Base-by-base conservation (phyloP, 2,797 vertebrate genomes). In the Microctenopoma stevenorrisi region DNA sequence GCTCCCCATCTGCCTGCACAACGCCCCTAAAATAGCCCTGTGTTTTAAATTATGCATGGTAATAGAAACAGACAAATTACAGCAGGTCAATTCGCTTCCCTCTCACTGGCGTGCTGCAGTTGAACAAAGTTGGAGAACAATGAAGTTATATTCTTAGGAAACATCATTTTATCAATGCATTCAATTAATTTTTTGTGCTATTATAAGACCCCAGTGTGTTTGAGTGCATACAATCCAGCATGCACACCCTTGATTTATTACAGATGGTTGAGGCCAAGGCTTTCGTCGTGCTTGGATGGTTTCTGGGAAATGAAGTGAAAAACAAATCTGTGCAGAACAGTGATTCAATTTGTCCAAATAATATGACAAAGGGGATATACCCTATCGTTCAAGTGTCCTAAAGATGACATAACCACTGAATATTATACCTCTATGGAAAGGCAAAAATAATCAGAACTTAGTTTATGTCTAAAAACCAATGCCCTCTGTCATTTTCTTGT, bases 21-120 rank as follows among this genome's bases (percentile, higher is more conserved):
- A 82, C 78, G 71, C 63, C 79, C 83, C 79, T 70, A 79, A 90
- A 91, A 90, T 90, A 91, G 86, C 80, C 77, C 37, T 0, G 54
- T 47, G 70, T 83, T 85, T 88, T 91, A 86, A 91, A 91, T 91
- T 90, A 91, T 91, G 77, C 86, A 91, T 88, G 72, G 43, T 51
- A 82, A 84, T 69, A 68, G 86, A 83, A 89, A 86, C 80, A 88
- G 86, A 86, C 37, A 79, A 84, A 81, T 79, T 85, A 74, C 67
- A 81, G 79, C 58, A 69, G 76, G 65, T 81, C 72, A 66, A 51
- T 83, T 64, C 68, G 64, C 79, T 70, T 57, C 33, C 37, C 44
- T 77, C 50, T 82, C 67, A 33, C 52, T 13, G 33, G 54, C 33
- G 64, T 50, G 77, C 52, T 67, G 50, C 28, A 30, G 62, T 68